Evolutionary conservation across 2,113 vertebrate genomes (phyloP), one percentile per base, ranked within the genome.

Genomic region (Xiphorhynchus elegans): DNA sequence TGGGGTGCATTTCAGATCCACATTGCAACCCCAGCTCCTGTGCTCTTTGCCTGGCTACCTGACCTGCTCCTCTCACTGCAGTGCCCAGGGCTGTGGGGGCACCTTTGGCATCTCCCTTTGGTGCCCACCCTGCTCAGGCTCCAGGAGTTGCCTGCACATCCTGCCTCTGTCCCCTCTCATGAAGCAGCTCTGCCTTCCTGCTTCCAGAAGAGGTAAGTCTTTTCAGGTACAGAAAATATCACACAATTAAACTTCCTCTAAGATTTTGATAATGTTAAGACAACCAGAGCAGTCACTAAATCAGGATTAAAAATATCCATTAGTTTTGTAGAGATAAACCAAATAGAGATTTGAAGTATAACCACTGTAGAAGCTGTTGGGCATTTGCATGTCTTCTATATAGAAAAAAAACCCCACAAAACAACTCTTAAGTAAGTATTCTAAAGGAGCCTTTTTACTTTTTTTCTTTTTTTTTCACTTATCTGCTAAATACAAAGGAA

Each of bases 21-120:
- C 0, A 0, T 2, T 12, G 21, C 3, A 47, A 17, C 6, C 63
- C 4, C 28, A 53, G 17, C 7, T 70, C 3, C 28, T 74, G 5
- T 31, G 20, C 29, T 63, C 13, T n/a, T 74, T 37, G 16, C 6
- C 6, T 29, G 49, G 35, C 35, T 55, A 1, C 18, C 7, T n/a
- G 28, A 50, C 9, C 25, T 31, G 19, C 9, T 58, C 13, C 1
- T 50, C 6, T 12, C 6, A 3, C 50, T 2, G 3, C 28, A 64
- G 13, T 23, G 24, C 21, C 13, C 8, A 24, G 31, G 23, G 46
- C 13, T 60, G 16, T 6, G 17, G 11, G 8, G 17, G 40, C 55
- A 5, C 26, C 29, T 1, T 14, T 55, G 42, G 31, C 25, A 53
- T 19, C 23, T 17, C 4, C 6, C 8, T 3, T 3, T 4, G 24